Percentiles rank a stretch among this genome's conserved stretches.
phyloP scores from a whole-genome alignment of 92 coral and sea anemone genomes.

The Palythoa grandiflora region DNA sequence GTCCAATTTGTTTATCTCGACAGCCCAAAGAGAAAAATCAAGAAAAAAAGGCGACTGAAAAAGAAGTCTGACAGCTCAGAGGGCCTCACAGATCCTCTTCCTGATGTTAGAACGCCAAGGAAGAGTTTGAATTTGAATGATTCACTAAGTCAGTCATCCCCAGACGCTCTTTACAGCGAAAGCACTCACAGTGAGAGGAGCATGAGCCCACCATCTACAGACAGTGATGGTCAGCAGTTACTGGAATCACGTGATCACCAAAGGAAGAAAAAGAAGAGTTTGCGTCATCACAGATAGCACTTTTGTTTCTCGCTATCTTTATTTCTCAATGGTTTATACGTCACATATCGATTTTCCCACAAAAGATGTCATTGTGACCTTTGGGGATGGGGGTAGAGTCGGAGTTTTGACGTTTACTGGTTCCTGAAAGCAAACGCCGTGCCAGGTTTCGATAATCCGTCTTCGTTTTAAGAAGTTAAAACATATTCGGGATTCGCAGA shows the following conservation, averaged over 20 bases:
- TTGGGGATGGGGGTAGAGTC: no score
- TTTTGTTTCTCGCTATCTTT: neutral
- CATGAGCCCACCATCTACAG: constrained; percentile 15
- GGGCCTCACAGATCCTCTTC: constrained; percentile 1
- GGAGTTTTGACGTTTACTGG: no score
- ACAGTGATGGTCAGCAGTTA: constrained; percentile 23
- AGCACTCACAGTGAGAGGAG: constrained; percentile 15
- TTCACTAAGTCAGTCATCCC: constrained; percentile 29
- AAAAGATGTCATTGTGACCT: no score
- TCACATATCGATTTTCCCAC: no score
- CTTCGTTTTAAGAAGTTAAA: no score
- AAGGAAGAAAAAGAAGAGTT: constrained; percentile 21
- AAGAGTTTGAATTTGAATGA: constrained; percentile 25
- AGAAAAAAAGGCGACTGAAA: constrained; percentile 20
- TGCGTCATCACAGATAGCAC: constrained; percentile 23
- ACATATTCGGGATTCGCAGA: no score
- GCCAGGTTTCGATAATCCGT: no score
- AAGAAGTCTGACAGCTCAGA: neutral
- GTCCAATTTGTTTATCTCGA: neutral
- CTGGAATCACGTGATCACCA: neutral
- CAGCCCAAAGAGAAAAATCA: constrained; percentile 23
- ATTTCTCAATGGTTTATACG: no score
- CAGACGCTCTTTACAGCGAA: neutral
- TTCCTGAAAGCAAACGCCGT: no score
- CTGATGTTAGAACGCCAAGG: constrained; percentile 7